These are phyloP conservation scores for Diaprepes abbreviatus DNA, from an alignment of 2,888 invertebrate genomes.

Conservation along the genomic window DNA sequence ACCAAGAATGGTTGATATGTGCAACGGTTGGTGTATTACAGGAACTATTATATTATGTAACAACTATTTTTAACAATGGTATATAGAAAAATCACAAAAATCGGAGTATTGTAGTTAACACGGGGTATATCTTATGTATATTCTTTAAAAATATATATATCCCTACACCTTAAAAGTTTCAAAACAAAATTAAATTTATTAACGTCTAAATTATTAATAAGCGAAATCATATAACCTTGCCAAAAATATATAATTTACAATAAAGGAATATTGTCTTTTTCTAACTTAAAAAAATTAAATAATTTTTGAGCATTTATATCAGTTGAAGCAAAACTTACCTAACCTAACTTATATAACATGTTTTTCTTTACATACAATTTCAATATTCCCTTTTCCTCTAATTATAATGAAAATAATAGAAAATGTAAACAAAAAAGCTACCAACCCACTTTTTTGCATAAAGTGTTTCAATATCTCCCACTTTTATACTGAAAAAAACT, in stretches of 20 bases:
- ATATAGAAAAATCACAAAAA: constrained; percentile 39
- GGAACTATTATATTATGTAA: constrained; percentile 26
- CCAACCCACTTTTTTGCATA: too few relatives aligned
- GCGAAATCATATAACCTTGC: constrained; percentile 13
- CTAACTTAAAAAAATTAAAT: constrained; percentile 18
- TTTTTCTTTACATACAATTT: not conserved
- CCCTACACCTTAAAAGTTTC: constrained; percentile 39
- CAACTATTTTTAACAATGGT: constrained; percentile 32
- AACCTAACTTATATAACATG: not conserved
- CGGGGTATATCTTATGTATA: constrained; percentile 1
- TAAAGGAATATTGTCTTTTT: constrained; percentile 18
- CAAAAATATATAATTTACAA: constrained; percentile 2
- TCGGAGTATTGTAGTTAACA: constrained; percentile 35
- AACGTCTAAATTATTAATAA: constrained; percentile 8
- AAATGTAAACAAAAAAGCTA: too few relatives aligned
- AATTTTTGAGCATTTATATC: constrained; percentile 36
- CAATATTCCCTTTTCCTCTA: too few relatives aligned
- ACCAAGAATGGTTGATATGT: constrained; percentile 16
- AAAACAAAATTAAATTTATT: constrained; percentile 21
- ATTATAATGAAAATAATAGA: too few relatives aligned
- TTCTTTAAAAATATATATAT: constrained; percentile 15
- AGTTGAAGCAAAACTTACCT: constrained; percentile 24
- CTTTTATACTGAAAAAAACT: too few relatives aligned
- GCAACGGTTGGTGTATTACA: constrained; percentile 16
- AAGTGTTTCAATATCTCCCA: too few relatives aligned